A percentile compares a stretch with the other conserved stretches of the same genome.
Evolutionary conservation across 2,113 vertebrate genomes (phyloP).

Genomic region (Cyphomyrus plagiostoma): DNA sequence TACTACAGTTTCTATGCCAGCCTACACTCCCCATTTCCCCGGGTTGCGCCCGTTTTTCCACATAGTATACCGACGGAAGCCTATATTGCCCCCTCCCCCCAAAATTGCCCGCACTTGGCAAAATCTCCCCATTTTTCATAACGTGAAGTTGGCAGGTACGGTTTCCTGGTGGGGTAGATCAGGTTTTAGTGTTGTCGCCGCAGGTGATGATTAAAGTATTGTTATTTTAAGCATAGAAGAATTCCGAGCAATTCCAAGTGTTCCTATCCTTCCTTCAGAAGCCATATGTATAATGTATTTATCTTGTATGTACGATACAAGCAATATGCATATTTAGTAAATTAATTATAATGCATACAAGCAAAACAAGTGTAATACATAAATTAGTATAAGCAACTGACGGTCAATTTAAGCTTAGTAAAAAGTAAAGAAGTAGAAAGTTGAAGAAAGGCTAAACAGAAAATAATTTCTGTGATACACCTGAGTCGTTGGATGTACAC

Average conservation of each 20-base stretch:
- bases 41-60: background rate
- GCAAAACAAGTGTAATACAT: background rate
- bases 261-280: background rate
- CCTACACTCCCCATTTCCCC: background rate
- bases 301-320: background rate
- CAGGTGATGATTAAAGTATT: background rate
- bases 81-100: background rate
- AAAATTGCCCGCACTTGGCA: background rate
- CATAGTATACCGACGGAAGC: background rate
- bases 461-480: background rate
- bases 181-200: background rate
- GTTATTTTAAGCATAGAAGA: background rate
- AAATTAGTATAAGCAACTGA: background rate
- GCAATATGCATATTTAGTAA: background rate
- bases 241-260: background rate
- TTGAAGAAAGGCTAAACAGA: background rate
- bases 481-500: background rate
- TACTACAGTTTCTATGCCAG: background rate
- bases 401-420: background rate
- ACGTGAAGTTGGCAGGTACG: background rate
- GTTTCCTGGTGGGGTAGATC: background rate
- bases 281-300: background rate
- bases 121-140: background rate
- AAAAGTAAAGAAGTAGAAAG: background rate
- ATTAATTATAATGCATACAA: background rate